phyloP scores from a whole-genome alignment of 2,113 vertebrate genomes.

The Marcusenius ussheri region DNA sequence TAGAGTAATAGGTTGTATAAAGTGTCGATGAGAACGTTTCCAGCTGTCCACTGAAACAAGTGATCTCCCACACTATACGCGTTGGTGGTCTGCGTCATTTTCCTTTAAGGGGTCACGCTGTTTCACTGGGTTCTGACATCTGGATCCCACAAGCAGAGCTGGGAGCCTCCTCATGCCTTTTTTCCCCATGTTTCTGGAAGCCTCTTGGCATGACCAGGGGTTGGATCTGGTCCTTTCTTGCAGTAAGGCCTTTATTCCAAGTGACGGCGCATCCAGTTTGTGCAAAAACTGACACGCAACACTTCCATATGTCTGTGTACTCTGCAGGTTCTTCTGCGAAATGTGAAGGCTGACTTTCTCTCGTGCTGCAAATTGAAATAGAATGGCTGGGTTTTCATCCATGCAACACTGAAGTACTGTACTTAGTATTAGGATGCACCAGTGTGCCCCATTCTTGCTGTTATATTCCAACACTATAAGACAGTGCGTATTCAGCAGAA shows the following conservation, averaged over 20 bases:
- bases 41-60: background rate
- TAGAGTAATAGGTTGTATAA: background rate
- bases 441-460: background rate
- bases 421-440: background rate
- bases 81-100: background rate
- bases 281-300: background rate
- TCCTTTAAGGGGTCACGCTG: background rate
- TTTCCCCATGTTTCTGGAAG: background rate
- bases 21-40: background rate
- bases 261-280: background rate
- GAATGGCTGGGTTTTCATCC: background rate
- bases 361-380: background rate
- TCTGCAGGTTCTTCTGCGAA: background rate
- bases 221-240: background rate
- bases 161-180: background rate
- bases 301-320: background rate
- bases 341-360: background rate
- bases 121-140: background rate
- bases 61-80: background rate
- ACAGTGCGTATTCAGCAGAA: background rate
- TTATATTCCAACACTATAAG: background rate
- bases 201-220: background rate
- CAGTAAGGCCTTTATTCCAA: background rate
- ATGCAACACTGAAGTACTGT: background rate
- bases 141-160: background rate